Conservation (phyloP, 2,113 vertebrate genomes). For the Falco punctatus region DNA sequence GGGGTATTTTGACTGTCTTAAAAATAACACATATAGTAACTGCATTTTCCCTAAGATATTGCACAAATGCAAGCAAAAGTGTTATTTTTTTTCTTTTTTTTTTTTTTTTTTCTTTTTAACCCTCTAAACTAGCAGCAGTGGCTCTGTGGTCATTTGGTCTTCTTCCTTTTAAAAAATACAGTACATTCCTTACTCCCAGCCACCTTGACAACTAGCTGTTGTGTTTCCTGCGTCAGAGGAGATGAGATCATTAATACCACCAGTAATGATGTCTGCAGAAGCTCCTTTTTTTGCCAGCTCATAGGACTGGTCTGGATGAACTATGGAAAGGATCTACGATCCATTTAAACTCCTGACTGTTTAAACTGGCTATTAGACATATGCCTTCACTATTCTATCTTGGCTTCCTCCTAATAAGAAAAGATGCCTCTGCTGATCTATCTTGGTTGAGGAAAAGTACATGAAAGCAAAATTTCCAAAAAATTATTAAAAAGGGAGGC, state of each 20-base stretch:
- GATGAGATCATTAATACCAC: slow-evolving; percentile 38
- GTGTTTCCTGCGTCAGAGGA: background rate
- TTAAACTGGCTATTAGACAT: background rate
- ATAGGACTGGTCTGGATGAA: background rate
- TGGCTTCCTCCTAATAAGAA: background rate
- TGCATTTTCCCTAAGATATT: background rate
- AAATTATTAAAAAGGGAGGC: background rate
- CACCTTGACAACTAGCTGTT: slow-evolving; percentile 35
- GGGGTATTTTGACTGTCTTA: background rate
- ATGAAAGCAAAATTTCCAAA: background rate
- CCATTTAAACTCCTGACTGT: background rate
- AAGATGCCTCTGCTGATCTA: background rate
- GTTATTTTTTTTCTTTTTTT: background rate
- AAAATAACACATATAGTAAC: background rate
- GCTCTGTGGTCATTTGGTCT: background rate
- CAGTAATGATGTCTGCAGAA: slow-evolving; percentile 45
- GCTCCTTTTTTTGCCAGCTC: background rate
- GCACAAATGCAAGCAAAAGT: background rate
- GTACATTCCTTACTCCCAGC: slow-evolving; percentile 34
- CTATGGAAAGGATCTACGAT: background rate
- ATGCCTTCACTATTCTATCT: background rate
- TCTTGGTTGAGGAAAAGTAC: background rate
- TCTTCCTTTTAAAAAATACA: background rate
- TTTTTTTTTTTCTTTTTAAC: background rate
- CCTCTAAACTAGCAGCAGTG: background rate